Conservation (phyloP, 64 coral and sea anemone genomes). For the Pocillopora damicornis region DNA sequence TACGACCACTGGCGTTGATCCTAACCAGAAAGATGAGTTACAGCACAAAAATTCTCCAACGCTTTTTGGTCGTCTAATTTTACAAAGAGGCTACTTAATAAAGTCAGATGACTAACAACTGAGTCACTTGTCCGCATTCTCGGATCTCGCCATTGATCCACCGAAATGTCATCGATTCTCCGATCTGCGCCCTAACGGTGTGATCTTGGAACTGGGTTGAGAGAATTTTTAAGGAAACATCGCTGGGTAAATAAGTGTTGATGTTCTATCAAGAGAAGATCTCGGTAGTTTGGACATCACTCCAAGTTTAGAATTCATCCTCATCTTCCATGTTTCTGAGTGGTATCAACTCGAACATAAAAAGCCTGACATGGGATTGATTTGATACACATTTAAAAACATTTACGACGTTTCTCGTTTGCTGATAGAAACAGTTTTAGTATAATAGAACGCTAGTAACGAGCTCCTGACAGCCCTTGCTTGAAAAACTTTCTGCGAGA, state of each 20-base stretch:
- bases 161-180: not conserved
- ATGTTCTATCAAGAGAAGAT: not conserved
- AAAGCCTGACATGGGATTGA: too few relatives aligned
- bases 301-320: too few relatives aligned
- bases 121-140: not conserved
- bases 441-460: too few relatives aligned
- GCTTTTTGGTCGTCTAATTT: not conserved
- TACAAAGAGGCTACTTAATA: not conserved
- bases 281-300: not conserved
- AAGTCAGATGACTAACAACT: not conserved
- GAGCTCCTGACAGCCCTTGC: too few relatives aligned
- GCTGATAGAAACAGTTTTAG: too few relatives aligned
- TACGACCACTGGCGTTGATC: not conserved
- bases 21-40: too few relatives aligned
- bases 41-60: not conserved
- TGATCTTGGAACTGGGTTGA: slow-evolving; percentile 12
- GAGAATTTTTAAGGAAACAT: slow-evolving; percentile 34
- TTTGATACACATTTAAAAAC: too few relatives aligned
- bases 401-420: too few relatives aligned
- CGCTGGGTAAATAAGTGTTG: not conserved
- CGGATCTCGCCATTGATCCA: slow-evolving; percentile 5
- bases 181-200: not conserved
- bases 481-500: too few relatives aligned
- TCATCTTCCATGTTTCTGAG: too few relatives aligned
- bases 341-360: not conserved